phyloP scores from a whole-genome alignment of 2,113 vertebrate genomes.

The Tyrannus savana region DNA sequence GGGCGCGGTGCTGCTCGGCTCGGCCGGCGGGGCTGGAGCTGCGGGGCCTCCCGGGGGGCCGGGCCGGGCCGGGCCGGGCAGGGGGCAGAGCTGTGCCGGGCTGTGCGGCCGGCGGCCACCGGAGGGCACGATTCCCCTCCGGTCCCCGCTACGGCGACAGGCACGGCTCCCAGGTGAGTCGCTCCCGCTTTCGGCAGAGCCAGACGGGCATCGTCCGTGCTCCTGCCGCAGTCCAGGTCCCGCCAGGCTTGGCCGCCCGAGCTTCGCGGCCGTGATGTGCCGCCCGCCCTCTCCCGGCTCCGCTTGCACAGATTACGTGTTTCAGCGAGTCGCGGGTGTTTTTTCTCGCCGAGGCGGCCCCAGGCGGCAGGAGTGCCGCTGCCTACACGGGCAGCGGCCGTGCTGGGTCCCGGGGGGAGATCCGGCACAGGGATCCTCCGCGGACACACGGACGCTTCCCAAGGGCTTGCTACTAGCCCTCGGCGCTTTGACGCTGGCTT shows the following conservation, averaged over 20 bases:
- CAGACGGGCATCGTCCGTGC: not conserved
- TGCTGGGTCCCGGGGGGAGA: too few relatives aligned
- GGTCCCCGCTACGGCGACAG: not conserved
- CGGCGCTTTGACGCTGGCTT: not conserved
- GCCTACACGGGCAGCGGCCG: not conserved
- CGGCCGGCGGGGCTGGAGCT: not conserved
- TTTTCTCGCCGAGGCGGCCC: not conserved
- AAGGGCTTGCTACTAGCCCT: not conserved
- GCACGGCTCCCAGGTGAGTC: not conserved
- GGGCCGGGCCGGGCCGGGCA: too few relatives aligned
- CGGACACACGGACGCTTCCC: not conserved
- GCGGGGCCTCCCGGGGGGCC: not conserved
- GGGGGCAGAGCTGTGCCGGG: not conserved
- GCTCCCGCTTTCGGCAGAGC: not conserved
- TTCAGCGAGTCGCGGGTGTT: not conserved
- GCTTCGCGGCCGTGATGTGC: not conserved
- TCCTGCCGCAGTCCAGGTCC: not conserved
- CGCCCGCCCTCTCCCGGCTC: not conserved
- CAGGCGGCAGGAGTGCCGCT: not conserved
- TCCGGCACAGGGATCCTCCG: not conserved
- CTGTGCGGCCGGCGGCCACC: conserved; percentile 76
- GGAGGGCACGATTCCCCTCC: conserved; percentile 82
- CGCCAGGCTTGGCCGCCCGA: not conserved
- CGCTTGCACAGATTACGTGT: not conserved
- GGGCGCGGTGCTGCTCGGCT: not conserved